A percentile compares a stretch with the other conserved stretches of the same genome.
These are phyloP conservation scores for Pseudomyrmex dendroicus DNA, from an alignment of 1,140 invertebrate species.

Conservation along the genomic window DNA sequence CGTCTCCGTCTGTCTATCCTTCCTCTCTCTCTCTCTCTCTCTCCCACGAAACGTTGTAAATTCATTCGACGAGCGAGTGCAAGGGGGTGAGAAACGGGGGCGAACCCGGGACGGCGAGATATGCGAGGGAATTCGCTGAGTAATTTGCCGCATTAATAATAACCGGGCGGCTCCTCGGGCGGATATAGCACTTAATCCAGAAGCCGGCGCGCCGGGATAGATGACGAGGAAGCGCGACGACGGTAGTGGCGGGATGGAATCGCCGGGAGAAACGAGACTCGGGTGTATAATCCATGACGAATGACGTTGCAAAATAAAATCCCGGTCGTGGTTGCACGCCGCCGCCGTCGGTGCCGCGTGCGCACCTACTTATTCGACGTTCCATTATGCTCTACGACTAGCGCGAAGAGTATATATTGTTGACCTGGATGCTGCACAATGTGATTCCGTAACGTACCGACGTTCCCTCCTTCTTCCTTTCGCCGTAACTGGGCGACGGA, in stretches of 20 bases:
- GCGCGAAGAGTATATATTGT: constrained; percentile 69
- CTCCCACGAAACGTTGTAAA: constrained; percentile 57
- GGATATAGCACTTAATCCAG: constrained; percentile 70
- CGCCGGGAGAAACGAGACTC: constrained; percentile 35
- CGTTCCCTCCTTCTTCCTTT: constrained; percentile 13
- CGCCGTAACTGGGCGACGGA: constrained; percentile 3
- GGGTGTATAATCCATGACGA: constrained; percentile 75
- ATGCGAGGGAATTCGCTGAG: constrained; percentile 73
- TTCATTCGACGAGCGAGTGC: constrained; percentile 49
- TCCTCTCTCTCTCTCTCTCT: constrained; percentile 15
- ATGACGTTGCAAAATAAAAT: constrained; percentile 78
- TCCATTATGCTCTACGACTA: constrained; percentile 70
- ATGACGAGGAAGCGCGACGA: constrained; percentile 47
- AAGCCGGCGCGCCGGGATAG: constrained; percentile 57
- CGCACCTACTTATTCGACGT: constrained; percentile 73
- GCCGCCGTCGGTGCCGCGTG: constrained; percentile 37
- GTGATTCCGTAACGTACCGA: constrained; percentile 65
- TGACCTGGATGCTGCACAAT: constrained; percentile 78
- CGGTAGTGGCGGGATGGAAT: constrained; percentile 18
- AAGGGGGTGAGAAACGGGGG: not conserved
- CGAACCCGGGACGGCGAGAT: constrained; percentile 26
- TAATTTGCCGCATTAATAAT: constrained; percentile 81
- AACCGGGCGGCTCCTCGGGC: constrained; percentile 58
- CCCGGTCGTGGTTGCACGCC: not conserved
- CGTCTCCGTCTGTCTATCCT: not conserved